These are phyloP conservation scores for Philopotamus ludificatus DNA, from an alignment of 1,140 invertebrate genomes.

Conservation along the genomic window DNA sequence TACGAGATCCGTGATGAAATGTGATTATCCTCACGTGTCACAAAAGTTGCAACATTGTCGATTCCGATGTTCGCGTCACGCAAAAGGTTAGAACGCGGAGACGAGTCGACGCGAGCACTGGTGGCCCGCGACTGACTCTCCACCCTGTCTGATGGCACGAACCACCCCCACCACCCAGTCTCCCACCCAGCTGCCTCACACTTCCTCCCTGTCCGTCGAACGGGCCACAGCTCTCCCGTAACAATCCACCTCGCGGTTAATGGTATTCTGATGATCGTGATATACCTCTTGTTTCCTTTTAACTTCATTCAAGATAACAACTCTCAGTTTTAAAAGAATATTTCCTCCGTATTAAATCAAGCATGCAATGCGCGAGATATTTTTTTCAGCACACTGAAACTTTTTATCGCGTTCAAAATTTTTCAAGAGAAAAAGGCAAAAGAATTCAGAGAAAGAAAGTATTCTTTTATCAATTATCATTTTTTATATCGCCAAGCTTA, in stretches of 20 bases:
- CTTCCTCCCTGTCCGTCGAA: background rate
- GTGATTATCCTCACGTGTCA: no score
- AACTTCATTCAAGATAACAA: slow-evolving; percentile 2
- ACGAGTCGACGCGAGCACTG: slow-evolving; percentile 3
- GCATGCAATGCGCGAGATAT: no score
- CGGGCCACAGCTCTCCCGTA: background rate
- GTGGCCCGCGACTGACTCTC: slow-evolving; percentile 12
- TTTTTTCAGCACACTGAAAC: no score
- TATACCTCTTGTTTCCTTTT: slow-evolving; percentile 10
- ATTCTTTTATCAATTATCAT: no score
- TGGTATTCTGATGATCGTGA: slow-evolving; percentile 21
- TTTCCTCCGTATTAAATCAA: background rate
- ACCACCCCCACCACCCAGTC: background rate
- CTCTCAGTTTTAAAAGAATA: background rate
- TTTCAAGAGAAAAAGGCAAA: no score
- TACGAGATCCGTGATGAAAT: no score
- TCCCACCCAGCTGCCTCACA: background rate
- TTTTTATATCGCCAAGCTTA: no score
- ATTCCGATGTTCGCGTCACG: background rate
- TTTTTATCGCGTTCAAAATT: no score
- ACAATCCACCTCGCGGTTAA: slow-evolving; percentile 17
- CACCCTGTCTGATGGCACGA: background rate
- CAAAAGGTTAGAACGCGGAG: background rate
- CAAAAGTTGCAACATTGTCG: no score
- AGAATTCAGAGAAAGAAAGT: no score